Conservation (phyloP, 2,888 invertebrate genomes). For the Acronicta leporina region DNA sequence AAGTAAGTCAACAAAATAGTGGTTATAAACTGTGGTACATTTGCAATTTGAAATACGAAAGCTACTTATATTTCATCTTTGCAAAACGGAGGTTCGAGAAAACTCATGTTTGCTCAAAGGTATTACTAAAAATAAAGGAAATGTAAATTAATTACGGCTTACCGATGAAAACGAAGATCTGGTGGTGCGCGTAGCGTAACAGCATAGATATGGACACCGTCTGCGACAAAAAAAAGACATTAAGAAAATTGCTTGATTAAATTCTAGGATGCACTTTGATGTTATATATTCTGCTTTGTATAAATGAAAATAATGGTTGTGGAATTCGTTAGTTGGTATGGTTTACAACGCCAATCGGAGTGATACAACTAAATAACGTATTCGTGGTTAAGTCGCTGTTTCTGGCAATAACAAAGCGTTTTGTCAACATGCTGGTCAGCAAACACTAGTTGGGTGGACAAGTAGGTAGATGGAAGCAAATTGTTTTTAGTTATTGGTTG, state of each 20-base stretch:
- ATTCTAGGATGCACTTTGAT: constrained; percentile 5
- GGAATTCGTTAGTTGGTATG: too few relatives aligned
- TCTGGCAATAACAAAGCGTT: too few relatives aligned
- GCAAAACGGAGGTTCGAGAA: constrained; percentile 7
- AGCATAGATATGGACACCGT: constrained; percentile 99
- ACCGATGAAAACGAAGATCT: constrained; percentile 99
- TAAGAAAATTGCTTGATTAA: constrained; percentile 11
- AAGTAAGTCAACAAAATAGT: constrained; percentile 5
- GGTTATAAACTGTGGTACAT: constrained; percentile 3
- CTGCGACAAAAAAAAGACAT: constrained; percentile 90
- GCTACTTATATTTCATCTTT: constrained; percentile 1
- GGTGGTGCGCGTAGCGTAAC: constrained; percentile 99
- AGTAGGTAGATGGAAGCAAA: too few relatives aligned
- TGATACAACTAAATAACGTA: too few relatives aligned
- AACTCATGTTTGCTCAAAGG: constrained; percentile 24
- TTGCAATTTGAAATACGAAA: constrained; percentile 1
- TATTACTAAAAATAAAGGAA: constrained; percentile 26
- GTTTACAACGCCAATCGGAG: too few relatives aligned
- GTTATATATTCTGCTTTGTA: not conserved
- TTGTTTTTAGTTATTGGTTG: too few relatives aligned
- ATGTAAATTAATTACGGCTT: constrained; percentile 80
- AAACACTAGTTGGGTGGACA: too few relatives aligned
- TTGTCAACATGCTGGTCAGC: too few relatives aligned
- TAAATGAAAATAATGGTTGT: too few relatives aligned
- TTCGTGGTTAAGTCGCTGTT: too few relatives aligned